Evolutionary conservation across 2,113 vertebrate genomes (phyloP), one percentile per base, ranked within the genome.

Genomic region (Mormyrus iriodes): DNA sequence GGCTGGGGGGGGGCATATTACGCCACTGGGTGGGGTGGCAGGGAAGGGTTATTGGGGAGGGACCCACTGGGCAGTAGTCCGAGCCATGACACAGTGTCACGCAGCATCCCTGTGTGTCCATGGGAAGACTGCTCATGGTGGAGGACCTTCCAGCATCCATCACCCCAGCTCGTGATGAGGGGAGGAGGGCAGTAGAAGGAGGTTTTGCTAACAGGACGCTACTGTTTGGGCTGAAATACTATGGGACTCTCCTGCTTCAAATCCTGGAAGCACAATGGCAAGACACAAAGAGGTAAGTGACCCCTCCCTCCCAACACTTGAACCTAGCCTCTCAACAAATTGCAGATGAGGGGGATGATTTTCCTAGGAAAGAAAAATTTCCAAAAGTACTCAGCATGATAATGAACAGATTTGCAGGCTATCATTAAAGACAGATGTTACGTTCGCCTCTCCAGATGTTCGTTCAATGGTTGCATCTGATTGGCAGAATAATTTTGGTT

Each of bases 201-300:
- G 1, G 12, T 52, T 44, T 21, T 27, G 8, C 52, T 24, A 24
- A 73, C 48, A 2, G 55, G 83, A 35, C 4, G 27, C 6, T 21
- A 12, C 69, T 5, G 39, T 39, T n/a, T 39, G 86, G 15, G 79
- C 53, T 79, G 31, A n/a, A 84, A 15, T 35, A 89, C 4, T 39
- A 90, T 86, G 90, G 90, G 88, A 76, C 88, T 90, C 1, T 35
- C 85, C 61, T 89, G 84, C 48, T 89, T 84, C 52, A 91, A 88
- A 84, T 89, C 58, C 48, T 88, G 88, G 88, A 88, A 52, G 39
- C 31, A 69, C 21, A 76, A 91, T 44, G 89, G 13, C 15, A 27
- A 48, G 15, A 51, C 76, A 42, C 76, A 88, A 19, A 83, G 87
- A 87, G 90, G 90, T 90, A 49, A 84, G 88, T 51, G 8, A 61